phyloP scores from a whole-genome alignment of 2,888 invertebrate genomes.

The Megastigmus dorsalis region DNA sequence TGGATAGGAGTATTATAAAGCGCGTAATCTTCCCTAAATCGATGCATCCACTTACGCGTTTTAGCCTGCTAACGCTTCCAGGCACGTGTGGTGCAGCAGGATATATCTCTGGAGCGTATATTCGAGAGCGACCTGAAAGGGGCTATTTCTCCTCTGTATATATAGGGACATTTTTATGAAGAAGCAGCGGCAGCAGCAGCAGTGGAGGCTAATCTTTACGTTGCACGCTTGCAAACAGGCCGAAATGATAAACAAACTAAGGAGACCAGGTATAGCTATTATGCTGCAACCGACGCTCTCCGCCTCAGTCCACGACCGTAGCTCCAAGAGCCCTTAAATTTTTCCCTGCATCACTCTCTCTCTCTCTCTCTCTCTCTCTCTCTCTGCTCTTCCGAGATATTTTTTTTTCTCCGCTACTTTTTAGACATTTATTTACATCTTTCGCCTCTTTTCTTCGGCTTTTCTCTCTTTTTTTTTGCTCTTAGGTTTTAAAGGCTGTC shows the following conservation, averaged over 20 bases:
- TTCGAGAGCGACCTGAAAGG: background rate
- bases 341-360: background rate
- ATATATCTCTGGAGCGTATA: no score
- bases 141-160: background rate
- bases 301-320: background rate
- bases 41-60: slow-evolving; percentile 48
- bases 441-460: no score
- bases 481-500: no score
- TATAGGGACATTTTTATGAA: slow-evolving; percentile 26
- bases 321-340: slow-evolving; percentile 11
- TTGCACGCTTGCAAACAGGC: slow-evolving; percentile 34
- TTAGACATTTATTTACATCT: no score
- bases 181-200: no score
- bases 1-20: slow-evolving; percentile 27
- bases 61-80: slow-evolving; percentile 2
- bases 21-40: slow-evolving; percentile 45
- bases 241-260: slow-evolving; percentile 43
- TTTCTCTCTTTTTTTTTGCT: no score
- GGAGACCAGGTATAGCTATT: no score
- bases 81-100: no score
- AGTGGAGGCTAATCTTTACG: slow-evolving; percentile 34
- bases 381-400: no score
- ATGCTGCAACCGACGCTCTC: no score
- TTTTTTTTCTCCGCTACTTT: no score
- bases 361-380: background rate